These are phyloP conservation scores for Dusona sp. DNA, from an alignment of 2,888 invertebrate species.

Conservation along the genomic window DNA sequence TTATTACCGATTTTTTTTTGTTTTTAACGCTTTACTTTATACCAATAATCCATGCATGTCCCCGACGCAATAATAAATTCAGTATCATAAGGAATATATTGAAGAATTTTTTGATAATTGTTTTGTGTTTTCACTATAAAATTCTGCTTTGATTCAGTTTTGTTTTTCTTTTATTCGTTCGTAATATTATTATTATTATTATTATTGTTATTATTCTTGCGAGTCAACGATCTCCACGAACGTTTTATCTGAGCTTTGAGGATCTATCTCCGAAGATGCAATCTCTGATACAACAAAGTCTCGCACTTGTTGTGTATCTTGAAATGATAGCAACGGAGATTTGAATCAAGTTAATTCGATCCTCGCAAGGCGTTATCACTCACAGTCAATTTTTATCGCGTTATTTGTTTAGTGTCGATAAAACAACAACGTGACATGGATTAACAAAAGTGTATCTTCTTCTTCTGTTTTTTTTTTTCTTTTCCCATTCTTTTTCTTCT, in stretches of 20 bases:
- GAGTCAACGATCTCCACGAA: not conserved
- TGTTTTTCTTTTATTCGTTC: not conserved
- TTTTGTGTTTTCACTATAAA: not conserved
- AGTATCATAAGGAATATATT: not conserved
- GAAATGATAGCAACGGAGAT: conserved; percentile 21
- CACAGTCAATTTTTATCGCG: not conserved
- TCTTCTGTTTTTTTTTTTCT: not conserved
- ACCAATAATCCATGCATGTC: not conserved
- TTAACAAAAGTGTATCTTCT: not conserved
- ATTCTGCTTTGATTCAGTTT: not conserved
- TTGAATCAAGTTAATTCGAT: not conserved
- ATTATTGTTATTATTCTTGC: not conserved
- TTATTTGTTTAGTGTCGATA: conserved; percentile 35
- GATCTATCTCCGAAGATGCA: not conserved
- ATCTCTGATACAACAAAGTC: conserved; percentile 11
- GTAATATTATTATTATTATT: not conserved
- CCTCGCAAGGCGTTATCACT: conserved; percentile 9
- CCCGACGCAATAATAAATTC: not conserved
- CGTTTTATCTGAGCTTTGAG: not conserved
- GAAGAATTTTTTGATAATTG: not conserved
- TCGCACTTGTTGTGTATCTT: conserved; percentile 24
- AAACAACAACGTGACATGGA: conserved; percentile 5
- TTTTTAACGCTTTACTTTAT: not conserved
- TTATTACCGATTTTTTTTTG: not conserved
- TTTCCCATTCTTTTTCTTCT: not conserved